Evolutionary conservation across 2,797 vertebrate species (phyloP), one percentile per base, ranked within the genome.

Genomic region (Momotus momota): DNA sequence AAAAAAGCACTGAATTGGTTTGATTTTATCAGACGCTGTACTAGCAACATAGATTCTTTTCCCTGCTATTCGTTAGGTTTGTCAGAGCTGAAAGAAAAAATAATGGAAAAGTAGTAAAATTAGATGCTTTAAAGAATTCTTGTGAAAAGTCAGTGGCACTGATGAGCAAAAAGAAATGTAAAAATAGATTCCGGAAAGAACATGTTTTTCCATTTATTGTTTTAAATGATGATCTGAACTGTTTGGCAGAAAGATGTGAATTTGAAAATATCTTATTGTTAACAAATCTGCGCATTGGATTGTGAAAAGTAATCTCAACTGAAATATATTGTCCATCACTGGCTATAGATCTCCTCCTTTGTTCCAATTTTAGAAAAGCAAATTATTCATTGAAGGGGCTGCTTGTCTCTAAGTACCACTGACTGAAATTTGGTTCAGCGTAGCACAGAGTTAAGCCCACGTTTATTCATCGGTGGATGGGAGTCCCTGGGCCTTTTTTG

Each of bases 171-270:
- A 70, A 35, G n/a, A 90, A 91, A 81, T 41, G 22, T 61, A 90
- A 93, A 93, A 96, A 94, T 55, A 73, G 61, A 74, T 91, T 94
- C 81, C 49, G 72, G 67, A 86, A 74, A 54, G 5, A n/a, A 66
- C 11, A 22, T 26, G 20, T 26, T 85, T 91, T 91, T 71, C 61
- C 33, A 6, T 83, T 71, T 61, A 64, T 61, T 88, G 21, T 80
- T 94, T 87, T 93, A 78, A 84, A 71, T 82, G 69, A 78, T 82
- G 33, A 70, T 89, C 60, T 80, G 43, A 85, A 87, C 43, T 40
- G 58, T 66, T 81, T 83, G 69, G 21, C 88, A 75, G 80, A 65
- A 86, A 78, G 10, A 62, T 78, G 40, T 0, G 0, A 46, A 79
- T 81, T 54, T 65, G n/a, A 75, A 78, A 84, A 26, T 65, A 54